Evolutionary conservation across 2,888 invertebrate genomes (phyloP).

Genomic region (Eupithecia subfuscata): DNA sequence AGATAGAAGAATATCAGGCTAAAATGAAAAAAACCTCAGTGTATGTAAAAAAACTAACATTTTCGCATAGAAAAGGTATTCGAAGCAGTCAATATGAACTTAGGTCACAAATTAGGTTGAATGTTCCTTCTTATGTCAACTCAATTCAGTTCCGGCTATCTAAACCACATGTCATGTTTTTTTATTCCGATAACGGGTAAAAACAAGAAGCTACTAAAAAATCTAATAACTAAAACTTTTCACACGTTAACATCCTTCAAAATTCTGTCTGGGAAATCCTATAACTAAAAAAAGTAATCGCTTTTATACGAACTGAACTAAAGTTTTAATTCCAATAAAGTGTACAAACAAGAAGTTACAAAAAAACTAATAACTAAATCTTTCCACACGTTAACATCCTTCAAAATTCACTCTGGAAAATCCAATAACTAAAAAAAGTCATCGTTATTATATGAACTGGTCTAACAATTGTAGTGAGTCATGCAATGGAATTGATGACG

Average conservation of each 20-base stretch:
- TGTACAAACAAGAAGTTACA: too few species aligned
- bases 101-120: too few species aligned
- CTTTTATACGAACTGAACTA: too few species aligned
- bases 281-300: not conserved
- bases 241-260: not conserved
- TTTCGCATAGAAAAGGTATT: too few species aligned
- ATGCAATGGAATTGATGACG: slow-evolving; percentile 6
- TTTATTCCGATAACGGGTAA: not conserved
- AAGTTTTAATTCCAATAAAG: too few species aligned
- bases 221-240: not conserved
- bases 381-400: not conserved
- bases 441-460: not conserved
- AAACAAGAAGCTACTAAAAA: not conserved
- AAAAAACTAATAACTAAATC: not conserved
- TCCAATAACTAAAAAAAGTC: slow-evolving; percentile 1
- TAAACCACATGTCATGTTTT: not conserved
- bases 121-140: too few species aligned
- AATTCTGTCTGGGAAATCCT: slow-evolving; percentile 8
- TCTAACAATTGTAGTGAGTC: slow-evolving; percentile 15
- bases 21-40: too few species aligned
- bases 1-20: too few species aligned
- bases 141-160: not conserved
- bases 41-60: too few species aligned
- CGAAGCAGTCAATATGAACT: too few species aligned
- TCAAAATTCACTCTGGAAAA: slow-evolving; percentile 8